Evolutionary conservation across 2,113 vertebrate genomes (phyloP).

Genomic region (Grammomys surdaster): DNA sequence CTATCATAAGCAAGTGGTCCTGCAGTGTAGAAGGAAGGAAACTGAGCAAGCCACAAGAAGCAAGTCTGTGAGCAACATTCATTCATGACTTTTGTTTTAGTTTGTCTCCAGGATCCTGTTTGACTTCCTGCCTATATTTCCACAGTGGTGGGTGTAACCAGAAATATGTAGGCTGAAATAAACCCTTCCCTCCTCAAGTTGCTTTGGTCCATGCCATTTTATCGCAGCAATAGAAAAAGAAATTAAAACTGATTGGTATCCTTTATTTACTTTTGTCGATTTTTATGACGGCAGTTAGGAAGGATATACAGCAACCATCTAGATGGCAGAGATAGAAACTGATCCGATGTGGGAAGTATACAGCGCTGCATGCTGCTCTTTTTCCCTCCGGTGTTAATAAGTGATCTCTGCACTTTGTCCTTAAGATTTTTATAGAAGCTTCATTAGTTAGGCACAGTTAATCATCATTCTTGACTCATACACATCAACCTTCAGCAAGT

Average conservation of each 20-base stretch:
- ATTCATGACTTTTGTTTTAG: no score
- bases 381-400: rapidly evolving
- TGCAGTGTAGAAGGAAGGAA: background rate
- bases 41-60: background rate
- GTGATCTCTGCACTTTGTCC: background rate
- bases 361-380: background rate
- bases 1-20: background rate
- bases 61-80: no score
- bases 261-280: background rate
- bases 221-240: background rate
- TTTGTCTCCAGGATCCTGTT: background rate
- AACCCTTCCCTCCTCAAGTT: background rate
- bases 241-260: background rate
- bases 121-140: background rate
- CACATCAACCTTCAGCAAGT: background rate
- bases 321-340: background rate
- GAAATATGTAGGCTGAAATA: background rate
- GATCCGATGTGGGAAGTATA: rapidly evolving
- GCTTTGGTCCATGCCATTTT: background rate
- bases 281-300: background rate
- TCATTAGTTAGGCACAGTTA: background rate
- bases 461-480: background rate
- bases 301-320: no score
- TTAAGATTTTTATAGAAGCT: background rate
- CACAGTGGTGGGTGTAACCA: background rate